phyloP scores from a whole-genome alignment of 2,888 invertebrate species.

The Pyrocoelia pectoralis region DNA sequence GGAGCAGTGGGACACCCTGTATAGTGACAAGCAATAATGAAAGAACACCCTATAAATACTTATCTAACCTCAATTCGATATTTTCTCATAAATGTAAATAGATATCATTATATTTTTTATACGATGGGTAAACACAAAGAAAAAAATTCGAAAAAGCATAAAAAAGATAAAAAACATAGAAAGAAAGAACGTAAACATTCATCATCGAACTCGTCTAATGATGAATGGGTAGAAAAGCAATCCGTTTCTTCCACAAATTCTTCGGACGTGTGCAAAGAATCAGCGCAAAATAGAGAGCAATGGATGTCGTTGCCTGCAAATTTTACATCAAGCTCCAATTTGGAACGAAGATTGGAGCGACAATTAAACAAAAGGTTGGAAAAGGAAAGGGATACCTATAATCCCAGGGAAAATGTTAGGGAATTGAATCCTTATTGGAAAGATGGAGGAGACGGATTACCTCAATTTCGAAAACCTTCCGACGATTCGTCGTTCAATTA shows the following conservation, averaged over 20 bases:
- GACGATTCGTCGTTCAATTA: conserved; percentile 58
- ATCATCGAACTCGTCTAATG: conserved; percentile 53
- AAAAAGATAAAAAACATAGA: conserved; percentile 56
- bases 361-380: conserved; percentile 64
- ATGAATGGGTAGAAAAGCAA: conserved; percentile 71
- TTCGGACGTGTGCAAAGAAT: conserved; percentile 33
- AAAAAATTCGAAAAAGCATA: conserved; percentile 58
- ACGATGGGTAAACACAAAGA: conserved; percentile 49
- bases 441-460: conserved; percentile 86
- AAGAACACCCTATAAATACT: too few species aligned
- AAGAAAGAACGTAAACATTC: conserved; percentile 42
- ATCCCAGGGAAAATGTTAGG: conserved; percentile 74
- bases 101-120: too few species aligned
- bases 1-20: too few species aligned
- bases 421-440: conserved; percentile 96
- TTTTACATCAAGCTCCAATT: conserved; percentile 51
- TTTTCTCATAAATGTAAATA: too few species aligned
- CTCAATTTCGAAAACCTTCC: conserved; percentile 63
- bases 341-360: conserved; percentile 58
- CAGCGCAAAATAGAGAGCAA: conserved; percentile 66
- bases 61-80: too few species aligned
- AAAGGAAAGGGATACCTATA: conserved; percentile 67
- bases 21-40: too few species aligned
- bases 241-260: conserved; percentile 38
- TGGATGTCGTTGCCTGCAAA: conserved; percentile 78